phyloP scores from a whole-genome alignment of 2,888 invertebrate genomes.

The Caprella mutica region DNA sequence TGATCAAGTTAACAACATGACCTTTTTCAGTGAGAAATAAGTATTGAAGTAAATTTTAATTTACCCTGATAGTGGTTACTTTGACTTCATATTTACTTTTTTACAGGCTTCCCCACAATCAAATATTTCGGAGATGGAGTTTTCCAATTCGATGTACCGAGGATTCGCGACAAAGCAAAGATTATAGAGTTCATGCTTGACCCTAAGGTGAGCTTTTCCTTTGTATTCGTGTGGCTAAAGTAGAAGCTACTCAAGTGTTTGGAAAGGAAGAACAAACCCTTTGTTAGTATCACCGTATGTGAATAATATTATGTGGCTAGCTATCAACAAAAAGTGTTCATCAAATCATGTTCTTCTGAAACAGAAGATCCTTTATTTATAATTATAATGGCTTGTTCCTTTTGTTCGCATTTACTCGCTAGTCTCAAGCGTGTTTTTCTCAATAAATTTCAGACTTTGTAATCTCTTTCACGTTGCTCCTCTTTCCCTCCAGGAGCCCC shows the following conservation, averaged over 20 bases:
- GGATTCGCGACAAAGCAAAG: constrained; percentile 61
- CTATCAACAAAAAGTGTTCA: too few species aligned
- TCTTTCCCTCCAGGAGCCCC: constrained; percentile 47
- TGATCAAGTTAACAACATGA: too few species aligned
- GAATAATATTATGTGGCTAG: too few species aligned
- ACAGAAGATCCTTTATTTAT: too few species aligned
- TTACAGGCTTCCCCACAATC: constrained; percentile 70
- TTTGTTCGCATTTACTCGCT: background rate
- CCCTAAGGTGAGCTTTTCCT: constrained; percentile 46
- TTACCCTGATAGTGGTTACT: constrained; percentile 20
- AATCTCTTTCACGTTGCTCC: background rate
- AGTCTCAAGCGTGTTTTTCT: background rate
- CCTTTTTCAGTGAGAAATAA: constrained; percentile 39
- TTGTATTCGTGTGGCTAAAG: too few species aligned
- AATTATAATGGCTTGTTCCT: too few species aligned
- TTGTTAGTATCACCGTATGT: too few species aligned
- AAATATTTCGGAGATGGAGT: constrained; percentile 67
- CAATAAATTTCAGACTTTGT: background rate
- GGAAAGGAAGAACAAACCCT: too few species aligned
- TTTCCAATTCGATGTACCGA: constrained; percentile 60
- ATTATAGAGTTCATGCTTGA: constrained; percentile 73
- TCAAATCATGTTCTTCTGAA: too few species aligned
- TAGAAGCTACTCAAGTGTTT: too few species aligned
- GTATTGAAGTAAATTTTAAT: background rate
- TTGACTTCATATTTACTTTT: constrained; percentile 52